Conservation (phyloP, 1,140 invertebrate species). For the Drosophila dunni region DNA sequence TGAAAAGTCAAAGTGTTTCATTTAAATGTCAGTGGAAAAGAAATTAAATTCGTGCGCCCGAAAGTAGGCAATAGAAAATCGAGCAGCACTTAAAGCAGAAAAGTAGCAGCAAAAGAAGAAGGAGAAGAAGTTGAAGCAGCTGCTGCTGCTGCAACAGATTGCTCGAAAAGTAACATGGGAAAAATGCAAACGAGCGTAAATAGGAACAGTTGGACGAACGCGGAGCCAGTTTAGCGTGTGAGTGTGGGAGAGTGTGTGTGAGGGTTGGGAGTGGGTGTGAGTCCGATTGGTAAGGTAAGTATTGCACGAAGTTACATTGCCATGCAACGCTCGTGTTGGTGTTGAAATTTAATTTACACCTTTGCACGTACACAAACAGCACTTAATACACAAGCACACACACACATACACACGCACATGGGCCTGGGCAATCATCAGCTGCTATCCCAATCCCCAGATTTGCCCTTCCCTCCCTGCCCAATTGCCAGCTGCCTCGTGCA, state of each 20-base stretch:
- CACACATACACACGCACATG: conserved; percentile 29
- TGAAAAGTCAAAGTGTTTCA: conserved; percentile 25
- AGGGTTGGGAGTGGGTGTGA: neutral
- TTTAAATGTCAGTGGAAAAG: conserved; percentile 22
- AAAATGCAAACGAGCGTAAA: conserved; percentile 30
- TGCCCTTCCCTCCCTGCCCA: neutral
- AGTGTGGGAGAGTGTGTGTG: no score
- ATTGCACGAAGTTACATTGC: conserved; percentile 40
- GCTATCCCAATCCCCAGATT: neutral
- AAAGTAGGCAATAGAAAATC: conserved; percentile 27
- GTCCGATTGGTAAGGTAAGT: neutral
- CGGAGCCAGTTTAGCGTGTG: no score
- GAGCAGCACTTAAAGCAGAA: conserved; percentile 11
- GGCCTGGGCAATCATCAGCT: conserved; percentile 64
- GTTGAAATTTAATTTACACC: conserved; percentile 80
- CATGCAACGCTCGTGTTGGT: conserved; percentile 62
- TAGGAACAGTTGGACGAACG: conserved; percentile 12
- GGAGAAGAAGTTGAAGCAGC: neutral
- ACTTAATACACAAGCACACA: conserved; percentile 28
- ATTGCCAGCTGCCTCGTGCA: conserved; percentile 26
- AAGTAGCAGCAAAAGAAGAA: neutral
- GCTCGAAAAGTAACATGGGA: conserved; percentile 19
- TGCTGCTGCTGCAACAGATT: conserved; percentile 36
- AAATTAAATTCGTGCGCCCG: conserved; percentile 12
- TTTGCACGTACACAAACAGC: conserved; percentile 70